Evolutionary conservation across 2,888 invertebrate genomes (phyloP).

Genomic region (Heliconius charithonia): DNA sequence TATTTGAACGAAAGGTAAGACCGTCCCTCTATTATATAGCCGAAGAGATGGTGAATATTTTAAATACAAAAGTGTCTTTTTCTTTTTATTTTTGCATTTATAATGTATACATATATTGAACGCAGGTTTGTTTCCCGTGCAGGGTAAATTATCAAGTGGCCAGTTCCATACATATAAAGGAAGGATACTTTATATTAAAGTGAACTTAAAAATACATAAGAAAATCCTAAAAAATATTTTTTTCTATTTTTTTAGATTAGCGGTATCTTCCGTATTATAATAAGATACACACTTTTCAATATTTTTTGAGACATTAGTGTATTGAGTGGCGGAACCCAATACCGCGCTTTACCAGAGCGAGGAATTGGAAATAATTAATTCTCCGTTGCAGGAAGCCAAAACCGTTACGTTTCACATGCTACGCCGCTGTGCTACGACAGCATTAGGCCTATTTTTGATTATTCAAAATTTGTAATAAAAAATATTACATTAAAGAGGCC

Average conservation of each 20-base stretch:
- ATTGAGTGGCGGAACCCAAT: background rate
- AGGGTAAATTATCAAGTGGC: background rate
- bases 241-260: background rate
- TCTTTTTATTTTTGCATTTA: background rate
- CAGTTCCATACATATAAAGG: background rate
- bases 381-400: too few relatives aligned
- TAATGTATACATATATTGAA: background rate
- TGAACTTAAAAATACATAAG: background rate
- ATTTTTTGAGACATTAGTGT: background rate
- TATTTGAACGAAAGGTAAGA: constrained; percentile 28
- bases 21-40: constrained; percentile 16
- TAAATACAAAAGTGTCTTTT: background rate
- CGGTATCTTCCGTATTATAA: background rate
- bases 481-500: too few relatives aligned
- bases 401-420: too few relatives aligned
- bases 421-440: too few relatives aligned
- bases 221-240: background rate
- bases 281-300: background rate
- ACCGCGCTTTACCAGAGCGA: background rate
- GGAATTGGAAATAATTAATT: too few relatives aligned
- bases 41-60: constrained; percentile 7
- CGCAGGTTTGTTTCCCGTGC: background rate
- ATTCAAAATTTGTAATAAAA: too few relatives aligned
- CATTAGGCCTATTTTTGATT: too few relatives aligned
- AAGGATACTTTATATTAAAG: background rate